phyloP scores from a whole-genome alignment of 2,797 vertebrate species.

The Spondyliosoma cantharus region DNA sequence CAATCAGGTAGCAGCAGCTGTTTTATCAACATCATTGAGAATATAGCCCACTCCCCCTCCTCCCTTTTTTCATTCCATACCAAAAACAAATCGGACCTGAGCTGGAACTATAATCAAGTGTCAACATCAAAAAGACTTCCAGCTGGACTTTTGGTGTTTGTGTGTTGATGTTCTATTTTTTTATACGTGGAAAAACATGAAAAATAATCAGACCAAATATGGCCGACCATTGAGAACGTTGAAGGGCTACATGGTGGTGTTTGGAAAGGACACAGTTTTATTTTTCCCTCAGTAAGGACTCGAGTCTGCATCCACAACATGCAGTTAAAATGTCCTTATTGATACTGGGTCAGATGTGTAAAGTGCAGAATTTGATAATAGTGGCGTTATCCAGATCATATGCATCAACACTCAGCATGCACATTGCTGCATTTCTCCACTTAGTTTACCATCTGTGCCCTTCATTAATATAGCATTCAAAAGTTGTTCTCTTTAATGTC shows the following conservation, averaged over 20 bases:
- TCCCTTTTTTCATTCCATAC: conserved; percentile 53
- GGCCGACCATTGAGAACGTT: conserved; percentile 34
- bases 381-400: conserved; percentile 9
- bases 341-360: not conserved
- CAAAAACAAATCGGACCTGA: conserved; percentile 64
- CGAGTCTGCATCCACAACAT: not conserved
- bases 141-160: conserved; percentile 31
- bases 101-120: conserved; percentile 44
- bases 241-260: conserved; percentile 69
- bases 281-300: conserved; percentile 5
- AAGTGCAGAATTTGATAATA: conserved; percentile 4
- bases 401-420: not conserved
- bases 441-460: conserved; percentile 63
- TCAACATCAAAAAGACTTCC: conserved; percentile 29
- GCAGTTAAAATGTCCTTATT: not conserved
- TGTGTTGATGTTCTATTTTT: conserved; percentile 53
- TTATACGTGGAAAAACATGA: conserved; percentile 25
- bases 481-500: conserved; percentile 27
- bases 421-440: conserved; percentile 12
- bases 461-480: conserved; percentile 33
- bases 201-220: conserved; percentile 63
- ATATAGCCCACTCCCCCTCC: not conserved
- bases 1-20: conserved; percentile 58
- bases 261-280: conserved; percentile 1
- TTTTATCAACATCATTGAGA: conserved; percentile 7